These are phyloP conservation scores for Microctonus brassicae DNA, from an alignment of 2,888 invertebrate genomes.

Conservation along the genomic window DNA sequence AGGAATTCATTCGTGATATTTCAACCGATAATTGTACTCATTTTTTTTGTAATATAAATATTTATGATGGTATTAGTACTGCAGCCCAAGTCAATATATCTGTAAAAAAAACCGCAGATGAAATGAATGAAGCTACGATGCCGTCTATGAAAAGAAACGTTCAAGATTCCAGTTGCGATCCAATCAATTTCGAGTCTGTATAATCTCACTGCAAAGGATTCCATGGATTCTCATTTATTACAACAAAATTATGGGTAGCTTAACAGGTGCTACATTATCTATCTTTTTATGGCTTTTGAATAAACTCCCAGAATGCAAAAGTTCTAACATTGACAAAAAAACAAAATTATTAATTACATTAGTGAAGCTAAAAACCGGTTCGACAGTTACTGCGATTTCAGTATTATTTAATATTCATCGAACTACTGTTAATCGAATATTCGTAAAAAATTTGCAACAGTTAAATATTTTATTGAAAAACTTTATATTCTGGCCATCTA, in stretches of 20 bases:
- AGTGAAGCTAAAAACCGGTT: constrained; percentile 45
- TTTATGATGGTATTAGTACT: too few species aligned
- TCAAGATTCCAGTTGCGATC: constrained; percentile 39
- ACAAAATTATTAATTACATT: constrained; percentile 45
- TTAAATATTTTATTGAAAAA: too few species aligned
- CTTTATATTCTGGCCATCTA: constrained; percentile 46
- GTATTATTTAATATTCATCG: constrained; percentile 42
- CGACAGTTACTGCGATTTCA: too few species aligned
- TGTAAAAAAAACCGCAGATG: too few species aligned
- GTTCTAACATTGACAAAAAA: constrained; percentile 35
- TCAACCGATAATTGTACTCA: too few species aligned
- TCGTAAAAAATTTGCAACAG: constrained; percentile 29
- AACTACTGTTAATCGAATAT: constrained; percentile 30
- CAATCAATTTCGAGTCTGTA: constrained; percentile 24
- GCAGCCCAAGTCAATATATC: too few species aligned
- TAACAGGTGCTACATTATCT: constrained; percentile 39
- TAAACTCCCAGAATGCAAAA: constrained; percentile 35
- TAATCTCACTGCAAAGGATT: constrained; percentile 32
- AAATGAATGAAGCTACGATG: too few species aligned
- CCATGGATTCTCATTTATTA: constrained; percentile 33
- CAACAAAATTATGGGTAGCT: constrained; percentile 38
- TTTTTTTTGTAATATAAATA: too few species aligned
- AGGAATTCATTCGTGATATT: too few species aligned
- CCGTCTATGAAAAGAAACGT: too few species aligned
- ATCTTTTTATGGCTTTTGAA: constrained; percentile 39